Base-by-base conservation (phyloP, 1,140 invertebrate genomes). In the Drosophila nigrodunni region DNA sequence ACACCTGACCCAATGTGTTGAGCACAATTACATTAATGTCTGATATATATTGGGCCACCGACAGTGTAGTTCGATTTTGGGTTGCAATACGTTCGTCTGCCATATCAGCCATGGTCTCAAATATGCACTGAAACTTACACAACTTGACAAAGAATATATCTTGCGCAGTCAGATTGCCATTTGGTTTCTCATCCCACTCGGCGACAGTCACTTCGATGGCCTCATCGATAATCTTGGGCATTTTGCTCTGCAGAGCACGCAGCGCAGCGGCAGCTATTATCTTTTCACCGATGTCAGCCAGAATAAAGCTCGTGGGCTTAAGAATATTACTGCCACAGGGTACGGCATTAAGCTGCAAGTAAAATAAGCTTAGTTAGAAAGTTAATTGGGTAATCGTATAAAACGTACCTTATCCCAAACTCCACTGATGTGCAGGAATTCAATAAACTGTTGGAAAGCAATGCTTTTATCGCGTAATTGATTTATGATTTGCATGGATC, bases 381-480 rank as follows among this genome's bases (percentile, higher is more conserved):
- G 7, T n/a, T 8, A 46, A 46, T 46, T 46, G 44, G 4, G 15
- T 46, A 55, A n/a, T 3, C 0, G 2, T 0, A 0, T n/a, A 0
- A 10, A n/a, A 61, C 50, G 3, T 82, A 96, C 95, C 79, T 95
- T 94, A 37, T 94, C 94, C 96, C 96, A 97, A 7, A 98, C 89
- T 13, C 94, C 94, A 47, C 95, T 93, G 49, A 95, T 94, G 87
- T 96, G 96, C n/a, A 98, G 93, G 92, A 98, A 98, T 37, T 94
- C 93, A 30, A 96, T 91, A 80, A 95, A 96, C 11, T 97, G 94
- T 57, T 96, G 94, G 50, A 97, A 93, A 3, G 96, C 97, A 82
- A 95, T 95, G 78, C 96, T 95, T 93, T 99, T 98, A 83, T 98
- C 97, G 74, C 96, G 95, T 8, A 99, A 92, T 91, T 98, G 97